These are phyloP conservation scores for Drosophila busckii DNA, from an alignment of 1,140 invertebrate species.

Conservation along the genomic window DNA sequence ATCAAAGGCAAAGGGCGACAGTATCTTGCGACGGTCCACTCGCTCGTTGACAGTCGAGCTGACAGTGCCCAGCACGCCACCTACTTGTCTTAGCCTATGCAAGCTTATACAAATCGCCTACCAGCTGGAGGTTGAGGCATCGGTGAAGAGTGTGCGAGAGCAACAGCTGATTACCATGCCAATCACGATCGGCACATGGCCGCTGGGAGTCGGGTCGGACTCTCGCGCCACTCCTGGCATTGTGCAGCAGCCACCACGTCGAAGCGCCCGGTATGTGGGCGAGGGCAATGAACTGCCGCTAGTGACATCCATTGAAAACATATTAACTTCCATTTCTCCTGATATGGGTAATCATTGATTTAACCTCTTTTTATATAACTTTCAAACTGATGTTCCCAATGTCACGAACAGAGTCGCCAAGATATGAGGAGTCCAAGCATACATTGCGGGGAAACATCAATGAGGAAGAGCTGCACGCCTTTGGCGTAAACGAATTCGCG, in stretches of 20 bases:
- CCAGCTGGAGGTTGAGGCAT: constrained; percentile 82
- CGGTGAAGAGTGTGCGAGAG: constrained; percentile 74
- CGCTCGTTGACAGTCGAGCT: constrained; percentile 75
- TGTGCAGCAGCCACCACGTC: constrained; percentile 54
- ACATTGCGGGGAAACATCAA: constrained; percentile 64
- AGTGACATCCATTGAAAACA: constrained; percentile 36
- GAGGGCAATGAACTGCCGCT: constrained; percentile 43
- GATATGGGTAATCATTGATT: constrained; percentile 42
- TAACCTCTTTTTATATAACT: background rate
- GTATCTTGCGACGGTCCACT: constrained; percentile 78
- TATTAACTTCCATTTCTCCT: constrained; percentile 16
- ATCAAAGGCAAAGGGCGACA: constrained; percentile 79
- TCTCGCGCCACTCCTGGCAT: too few species aligned
- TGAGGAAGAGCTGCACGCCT: constrained; percentile 66
- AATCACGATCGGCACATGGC: constrained; percentile 82
- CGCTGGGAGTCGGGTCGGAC: constrained; percentile 41
- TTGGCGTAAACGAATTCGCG: constrained; percentile 61
- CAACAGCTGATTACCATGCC: constrained; percentile 80
- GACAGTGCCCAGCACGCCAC: constrained; percentile 84
- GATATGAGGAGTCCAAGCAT: constrained; percentile 58
- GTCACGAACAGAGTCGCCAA: constrained; percentile 36
- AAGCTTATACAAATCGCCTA: constrained; percentile 84
- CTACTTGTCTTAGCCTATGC: constrained; percentile 84
- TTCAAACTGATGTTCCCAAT: background rate
- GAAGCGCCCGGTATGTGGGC: constrained; percentile 48